Evolutionary conservation across 1,140 invertebrate genomes (phyloP).

Genomic region (Diprion similis): DNA sequence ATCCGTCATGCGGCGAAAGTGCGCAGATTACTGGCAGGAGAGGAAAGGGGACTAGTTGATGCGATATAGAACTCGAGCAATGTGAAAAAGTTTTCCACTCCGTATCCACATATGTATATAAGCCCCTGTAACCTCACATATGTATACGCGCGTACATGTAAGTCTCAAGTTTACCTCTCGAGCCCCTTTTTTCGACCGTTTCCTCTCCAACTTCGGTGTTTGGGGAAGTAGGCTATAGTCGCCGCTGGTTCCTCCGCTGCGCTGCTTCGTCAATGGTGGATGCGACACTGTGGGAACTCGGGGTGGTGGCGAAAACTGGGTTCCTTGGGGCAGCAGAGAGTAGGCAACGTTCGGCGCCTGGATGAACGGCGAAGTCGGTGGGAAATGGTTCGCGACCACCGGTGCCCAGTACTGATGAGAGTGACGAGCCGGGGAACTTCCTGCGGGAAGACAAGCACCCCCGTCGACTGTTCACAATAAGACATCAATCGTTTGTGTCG

Average conservation of each 20-base stretch:
- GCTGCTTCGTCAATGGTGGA: constrained; percentile 48
- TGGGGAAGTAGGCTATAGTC: constrained; percentile 57
- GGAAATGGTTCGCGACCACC: constrained; percentile 68
- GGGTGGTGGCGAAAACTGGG: constrained; percentile 52
- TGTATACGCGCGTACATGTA: no score
- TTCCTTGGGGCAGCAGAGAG: constrained; percentile 49
- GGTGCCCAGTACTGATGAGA: constrained; percentile 67
- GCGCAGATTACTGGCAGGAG: no score
- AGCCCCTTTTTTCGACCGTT: constrained; percentile 50
- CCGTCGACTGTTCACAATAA: not conserved
- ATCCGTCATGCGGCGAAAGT: no score
- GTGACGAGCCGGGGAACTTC: constrained; percentile 48
- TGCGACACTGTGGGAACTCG: constrained; percentile 40
- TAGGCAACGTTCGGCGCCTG: constrained; percentile 50
- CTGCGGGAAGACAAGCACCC: constrained; percentile 35
- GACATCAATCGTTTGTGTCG: not conserved
- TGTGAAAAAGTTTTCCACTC: no score
- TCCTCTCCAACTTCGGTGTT: constrained; percentile 56
- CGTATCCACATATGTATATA: no score
- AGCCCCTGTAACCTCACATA: no score
- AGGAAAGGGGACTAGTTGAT: no score
- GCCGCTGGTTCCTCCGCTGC: constrained; percentile 52
- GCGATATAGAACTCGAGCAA: no score
- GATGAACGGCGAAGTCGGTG: constrained; percentile 67
- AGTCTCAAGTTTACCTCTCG: constrained; percentile 44